phyloP scores from a whole-genome alignment of 2,113 vertebrate species.

The Leptosomus discolor region DNA sequence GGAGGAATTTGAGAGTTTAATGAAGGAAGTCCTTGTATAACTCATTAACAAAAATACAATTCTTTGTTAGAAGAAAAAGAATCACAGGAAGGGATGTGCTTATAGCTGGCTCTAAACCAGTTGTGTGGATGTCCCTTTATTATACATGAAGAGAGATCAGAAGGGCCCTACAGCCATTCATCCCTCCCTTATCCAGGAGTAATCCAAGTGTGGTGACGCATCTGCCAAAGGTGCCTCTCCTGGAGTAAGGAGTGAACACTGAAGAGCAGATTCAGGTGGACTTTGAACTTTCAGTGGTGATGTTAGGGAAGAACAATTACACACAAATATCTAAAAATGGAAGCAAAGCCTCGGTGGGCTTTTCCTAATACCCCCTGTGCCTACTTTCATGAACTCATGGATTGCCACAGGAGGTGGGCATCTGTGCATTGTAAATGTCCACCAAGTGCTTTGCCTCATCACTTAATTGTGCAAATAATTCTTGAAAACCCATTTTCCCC shows the following conservation, averaged over 20 bases:
- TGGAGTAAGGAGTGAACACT: background rate
- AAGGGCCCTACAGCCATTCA: background rate
- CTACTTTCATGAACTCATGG: background rate
- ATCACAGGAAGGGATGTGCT: background rate
- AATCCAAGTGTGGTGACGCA: background rate
- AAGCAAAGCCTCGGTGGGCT: background rate
- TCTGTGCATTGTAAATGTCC: rapidly evolving
- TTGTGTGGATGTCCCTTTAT: background rate
- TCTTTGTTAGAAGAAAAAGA: background rate
- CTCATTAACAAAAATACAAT: rapidly evolving
- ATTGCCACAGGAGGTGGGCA: no score
- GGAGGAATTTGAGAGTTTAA: background rate
- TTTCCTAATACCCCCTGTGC: background rate
- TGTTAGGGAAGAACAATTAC: background rate
- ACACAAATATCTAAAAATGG: background rate
- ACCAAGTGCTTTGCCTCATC: background rate
- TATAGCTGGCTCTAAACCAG: background rate
- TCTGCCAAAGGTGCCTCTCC: background rate
- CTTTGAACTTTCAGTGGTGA: background rate
- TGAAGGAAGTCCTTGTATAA: background rate
- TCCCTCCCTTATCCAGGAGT: no score
- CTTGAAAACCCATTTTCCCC: background rate
- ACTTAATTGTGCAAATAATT: background rate
- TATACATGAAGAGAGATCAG: background rate
- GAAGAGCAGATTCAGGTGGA: background rate